Evolutionary conservation across 2,888 invertebrate genomes (phyloP).

Genomic region (Heliconius cydno): DNA sequence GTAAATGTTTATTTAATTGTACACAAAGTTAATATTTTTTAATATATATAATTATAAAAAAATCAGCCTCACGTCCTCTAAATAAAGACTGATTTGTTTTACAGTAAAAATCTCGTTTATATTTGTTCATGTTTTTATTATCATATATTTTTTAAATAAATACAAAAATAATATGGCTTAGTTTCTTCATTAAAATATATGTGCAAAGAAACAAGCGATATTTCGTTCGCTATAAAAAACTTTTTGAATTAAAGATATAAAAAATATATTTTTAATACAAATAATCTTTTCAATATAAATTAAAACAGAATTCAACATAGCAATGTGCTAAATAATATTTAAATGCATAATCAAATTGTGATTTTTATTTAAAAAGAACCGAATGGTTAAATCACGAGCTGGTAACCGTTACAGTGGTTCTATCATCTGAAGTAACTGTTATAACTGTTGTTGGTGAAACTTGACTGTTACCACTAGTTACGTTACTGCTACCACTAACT

Average conservation of each 20-base stretch:
- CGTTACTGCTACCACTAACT: constrained; percentile 31
- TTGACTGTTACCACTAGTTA: constrained; percentile 1
- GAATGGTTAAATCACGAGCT: constrained; percentile 54
- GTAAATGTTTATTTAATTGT: constrained; percentile 15
- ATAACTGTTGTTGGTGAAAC: constrained; percentile 51
- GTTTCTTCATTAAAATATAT: constrained; percentile 26
- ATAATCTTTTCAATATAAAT: constrained; percentile 6
- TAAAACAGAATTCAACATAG: neutral
- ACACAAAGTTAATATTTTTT: neutral
- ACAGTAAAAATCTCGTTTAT: constrained; percentile 40
- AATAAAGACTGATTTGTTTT: constrained; percentile 58
- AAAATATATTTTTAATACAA: neutral
- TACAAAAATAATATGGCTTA: constrained; percentile 2
- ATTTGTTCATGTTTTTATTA: constrained; percentile 15
- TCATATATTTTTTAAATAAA: neutral
- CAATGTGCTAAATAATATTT: constrained; percentile 10
- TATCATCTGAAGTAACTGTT: constrained; percentile 55
- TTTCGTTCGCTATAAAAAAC: neutral
- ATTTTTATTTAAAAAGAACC: constrained; percentile 39
- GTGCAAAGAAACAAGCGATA: constrained; percentile 27
- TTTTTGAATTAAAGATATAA: constrained; percentile 15
- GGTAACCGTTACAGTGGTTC: constrained; percentile 56
- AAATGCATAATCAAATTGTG: constrained; percentile 35
- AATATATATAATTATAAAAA: constrained; percentile 35
- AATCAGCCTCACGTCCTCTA: constrained; percentile 72